These are phyloP conservation scores for Thysanoteuthis rhombus DNA, from an alignment of 2,888 invertebrate genomes.

Conservation along the genomic window DNA sequence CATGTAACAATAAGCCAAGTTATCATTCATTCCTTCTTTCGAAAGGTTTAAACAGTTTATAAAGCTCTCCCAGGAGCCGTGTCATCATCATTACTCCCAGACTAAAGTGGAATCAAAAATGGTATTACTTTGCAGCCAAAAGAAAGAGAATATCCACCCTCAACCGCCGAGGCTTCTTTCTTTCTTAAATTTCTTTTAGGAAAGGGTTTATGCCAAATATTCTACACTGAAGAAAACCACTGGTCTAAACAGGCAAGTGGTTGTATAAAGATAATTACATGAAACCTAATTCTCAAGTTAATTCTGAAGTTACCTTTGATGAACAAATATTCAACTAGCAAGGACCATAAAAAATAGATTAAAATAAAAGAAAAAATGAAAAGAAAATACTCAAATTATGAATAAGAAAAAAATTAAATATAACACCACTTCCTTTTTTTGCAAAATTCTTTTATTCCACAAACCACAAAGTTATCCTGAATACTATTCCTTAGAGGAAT, in stretches of 20 bases:
- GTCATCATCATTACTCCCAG: not conserved
- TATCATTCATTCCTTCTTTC: not conserved
- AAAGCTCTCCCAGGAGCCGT: not conserved
- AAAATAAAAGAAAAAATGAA: not conserved
- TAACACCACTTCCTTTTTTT: not conserved
- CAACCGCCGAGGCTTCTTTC: not conserved
- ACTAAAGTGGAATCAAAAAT: not conserved
- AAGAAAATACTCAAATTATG: not conserved
- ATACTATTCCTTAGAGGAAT: not conserved
- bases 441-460: not conserved
- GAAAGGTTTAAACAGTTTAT: not conserved
- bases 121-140: no score
- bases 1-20: not conserved
- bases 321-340: not conserved
- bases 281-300: not conserved
- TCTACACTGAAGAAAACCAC: not conserved
- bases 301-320: slow-evolving; percentile 12
- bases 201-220: not conserved
- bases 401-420: not conserved
- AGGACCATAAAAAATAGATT: not conserved
- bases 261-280: not conserved
- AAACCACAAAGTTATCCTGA: not conserved
- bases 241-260: not conserved
- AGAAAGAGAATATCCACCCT: no score
- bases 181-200: not conserved